These are phyloP conservation scores for Sycophila texana DNA, from an alignment of 2,888 invertebrate genomes.

Conservation along the genomic window DNA sequence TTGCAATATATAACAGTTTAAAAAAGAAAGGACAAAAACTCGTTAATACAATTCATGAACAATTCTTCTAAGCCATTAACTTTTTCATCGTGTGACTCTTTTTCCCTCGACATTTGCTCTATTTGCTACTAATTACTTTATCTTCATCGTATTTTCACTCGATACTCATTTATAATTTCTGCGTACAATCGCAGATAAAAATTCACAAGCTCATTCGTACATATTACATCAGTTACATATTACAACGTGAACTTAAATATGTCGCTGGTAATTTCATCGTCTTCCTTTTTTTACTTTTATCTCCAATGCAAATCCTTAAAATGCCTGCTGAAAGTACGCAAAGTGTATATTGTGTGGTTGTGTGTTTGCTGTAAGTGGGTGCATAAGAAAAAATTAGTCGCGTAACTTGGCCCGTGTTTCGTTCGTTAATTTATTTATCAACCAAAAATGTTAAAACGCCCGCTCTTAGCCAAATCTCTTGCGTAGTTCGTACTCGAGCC, in stretches of 20 bases:
- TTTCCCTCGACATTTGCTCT: constrained; percentile 38
- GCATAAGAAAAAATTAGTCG: constrained; percentile 20
- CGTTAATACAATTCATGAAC: constrained; percentile 51
- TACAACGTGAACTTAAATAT: constrained; percentile 44
- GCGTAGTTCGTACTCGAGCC: constrained; percentile 44
- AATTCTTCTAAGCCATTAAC: constrained; percentile 39
- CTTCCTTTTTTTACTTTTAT: constrained; percentile 17
- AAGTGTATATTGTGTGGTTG: constrained; percentile 5
- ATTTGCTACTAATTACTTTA: constrained; percentile 32
- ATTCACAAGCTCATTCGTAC: constrained; percentile 55
- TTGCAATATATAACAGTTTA: constrained; percentile 54
- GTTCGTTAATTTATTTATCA: constrained; percentile 16
- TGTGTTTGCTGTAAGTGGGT: neutral
- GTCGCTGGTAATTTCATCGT: constrained; percentile 38
- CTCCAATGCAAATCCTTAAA: constrained; percentile 28
- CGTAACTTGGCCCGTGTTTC: constrained; percentile 25
- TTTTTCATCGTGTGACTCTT: constrained; percentile 37
- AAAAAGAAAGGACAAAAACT: constrained; percentile 51
- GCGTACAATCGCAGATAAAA: constrained; percentile 51
- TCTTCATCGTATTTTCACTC: constrained; percentile 20
- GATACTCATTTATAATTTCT: constrained; percentile 43
- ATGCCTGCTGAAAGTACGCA: constrained; percentile 32
- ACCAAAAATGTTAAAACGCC: constrained; percentile 23
- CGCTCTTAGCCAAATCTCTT: constrained; percentile 40
- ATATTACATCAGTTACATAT: constrained; percentile 50